Evolutionary conservation across 2,113 vertebrate species (phyloP), one percentile per base, ranked within the genome.

Genomic region (Syngnathus floridae): DNA sequence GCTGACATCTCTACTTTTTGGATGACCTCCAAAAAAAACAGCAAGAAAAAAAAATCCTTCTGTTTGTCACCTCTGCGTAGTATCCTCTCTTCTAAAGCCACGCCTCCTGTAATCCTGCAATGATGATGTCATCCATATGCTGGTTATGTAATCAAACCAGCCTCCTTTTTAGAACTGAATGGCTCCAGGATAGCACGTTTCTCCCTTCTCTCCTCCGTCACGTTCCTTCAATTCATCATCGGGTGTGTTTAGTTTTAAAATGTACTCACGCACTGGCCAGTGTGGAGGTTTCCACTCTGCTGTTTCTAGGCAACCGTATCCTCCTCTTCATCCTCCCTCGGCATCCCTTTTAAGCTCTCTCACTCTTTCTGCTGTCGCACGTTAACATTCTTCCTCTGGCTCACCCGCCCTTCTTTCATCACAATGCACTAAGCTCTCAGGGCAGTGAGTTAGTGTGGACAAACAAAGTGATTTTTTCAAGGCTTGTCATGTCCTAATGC

Each of bases 261-360:
- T 5, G 54, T 14, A 54, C 26, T 45, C 16, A 35, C 62, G 61
- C 67, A 66, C 64, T 48, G 43, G 66, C 63, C 69, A 61, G 67
- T 43, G 82, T 46, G 37, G 74, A 72, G 12, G 40, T 36, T 54
- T 66, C 62, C 70, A 19, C 59, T 75, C 65, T 14, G n/a, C 77
- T 83, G 89, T 90, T 88, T 75, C 90, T 84, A 84, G 88, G 90
- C 90, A 90, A 90, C 89, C 82, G 82, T 89, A 90, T 90, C 87
- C 74, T 74, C 75, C 66, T 71, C 75, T 45, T 35, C 67, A 66
- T 52, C 61, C 48, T 21, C 48, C 45, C 45, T 62, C 69, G 73
- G 66, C 49, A 74, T 72, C 61, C 64, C 68, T 77, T 62, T 71
- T 62, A 74, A 69, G 46, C 68, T 68, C 80, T 76, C 80, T 85